Conservation (phyloP, 2,113 vertebrate genomes). For the Malurus alboscapulatus region DNA sequence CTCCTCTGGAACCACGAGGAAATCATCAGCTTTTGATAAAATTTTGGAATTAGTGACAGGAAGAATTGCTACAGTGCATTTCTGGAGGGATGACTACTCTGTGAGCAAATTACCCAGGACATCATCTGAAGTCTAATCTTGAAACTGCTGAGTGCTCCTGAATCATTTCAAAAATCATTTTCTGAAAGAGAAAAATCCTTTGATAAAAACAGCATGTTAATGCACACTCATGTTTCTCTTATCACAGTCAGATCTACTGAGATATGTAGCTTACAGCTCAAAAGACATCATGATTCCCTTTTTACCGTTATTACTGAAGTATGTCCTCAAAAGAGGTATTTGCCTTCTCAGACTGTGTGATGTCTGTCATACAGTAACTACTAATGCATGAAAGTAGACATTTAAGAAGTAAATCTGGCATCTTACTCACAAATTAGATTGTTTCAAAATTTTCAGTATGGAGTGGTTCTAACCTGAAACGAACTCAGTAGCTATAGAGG, state of each 20-base stretch:
- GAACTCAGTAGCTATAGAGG: neutral
- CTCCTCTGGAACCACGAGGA: neutral
- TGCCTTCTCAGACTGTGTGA: neutral
- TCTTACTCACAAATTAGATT: neutral
- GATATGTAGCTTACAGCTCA: neutral
- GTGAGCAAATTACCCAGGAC: neutral
- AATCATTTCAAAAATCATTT: constrained; percentile 1
- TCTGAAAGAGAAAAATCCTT: constrained; percentile 12
- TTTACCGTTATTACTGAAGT: neutral
- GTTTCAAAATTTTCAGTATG: neutral
- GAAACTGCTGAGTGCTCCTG: neutral
- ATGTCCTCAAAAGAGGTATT: neutral
- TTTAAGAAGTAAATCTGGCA: neutral
- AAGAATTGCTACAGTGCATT: neutral
- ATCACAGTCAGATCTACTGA: neutral
- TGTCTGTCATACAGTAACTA: neutral
- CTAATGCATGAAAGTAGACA: neutral
- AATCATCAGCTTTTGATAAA: neutral
- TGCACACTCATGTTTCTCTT: neutral
- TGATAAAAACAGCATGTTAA: constrained; percentile 16
- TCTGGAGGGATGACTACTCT: neutral
- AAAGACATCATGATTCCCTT: neutral
- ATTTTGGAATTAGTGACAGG: neutral
- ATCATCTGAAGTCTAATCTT: neutral
- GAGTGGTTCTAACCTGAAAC: neutral